A percentile compares a stretch with the other conserved stretches of the same genome.
Evolutionary conservation across 2,888 invertebrate species (phyloP).

Genomic region (Iselma pallidipennis): DNA sequence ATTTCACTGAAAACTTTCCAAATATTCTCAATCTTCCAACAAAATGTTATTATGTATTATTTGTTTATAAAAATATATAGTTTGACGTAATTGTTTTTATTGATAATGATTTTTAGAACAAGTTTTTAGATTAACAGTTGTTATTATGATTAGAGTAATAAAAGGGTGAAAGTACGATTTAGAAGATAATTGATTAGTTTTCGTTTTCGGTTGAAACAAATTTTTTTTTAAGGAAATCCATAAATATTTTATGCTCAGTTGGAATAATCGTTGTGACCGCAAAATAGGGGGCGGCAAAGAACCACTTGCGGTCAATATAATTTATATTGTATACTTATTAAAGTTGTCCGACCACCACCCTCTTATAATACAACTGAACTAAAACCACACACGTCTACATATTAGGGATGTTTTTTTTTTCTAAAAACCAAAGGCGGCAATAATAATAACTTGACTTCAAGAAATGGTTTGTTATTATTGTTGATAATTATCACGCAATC

Average conservation of each 20-base stretch:
- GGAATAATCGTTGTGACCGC: constrained; percentile 33
- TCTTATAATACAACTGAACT: neutral
- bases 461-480: neutral
- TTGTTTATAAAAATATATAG: too few species aligned
- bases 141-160: neutral
- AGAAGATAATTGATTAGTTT: neutral
- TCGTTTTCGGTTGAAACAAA: neutral
- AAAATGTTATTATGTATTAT: too few species aligned
- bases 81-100: neutral
- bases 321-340: constrained; percentile 38
- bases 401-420: constrained; percentile 50
- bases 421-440: constrained; percentile 16
- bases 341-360: neutral
- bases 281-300: constrained; percentile 48
- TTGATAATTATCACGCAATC: neutral
- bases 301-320: constrained; percentile 50
- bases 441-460: too few species aligned
- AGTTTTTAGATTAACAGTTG: neutral
- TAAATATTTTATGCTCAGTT: constrained; percentile 47
- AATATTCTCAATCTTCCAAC: too few species aligned
- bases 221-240: constrained; percentile 22
- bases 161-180: neutral
- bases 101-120: neutral
- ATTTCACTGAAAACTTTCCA: too few species aligned
- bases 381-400: constrained; percentile 23